phyloP scores from a whole-genome alignment of 2,113 vertebrate genomes.

The Asarcornis scutulata region DNA sequence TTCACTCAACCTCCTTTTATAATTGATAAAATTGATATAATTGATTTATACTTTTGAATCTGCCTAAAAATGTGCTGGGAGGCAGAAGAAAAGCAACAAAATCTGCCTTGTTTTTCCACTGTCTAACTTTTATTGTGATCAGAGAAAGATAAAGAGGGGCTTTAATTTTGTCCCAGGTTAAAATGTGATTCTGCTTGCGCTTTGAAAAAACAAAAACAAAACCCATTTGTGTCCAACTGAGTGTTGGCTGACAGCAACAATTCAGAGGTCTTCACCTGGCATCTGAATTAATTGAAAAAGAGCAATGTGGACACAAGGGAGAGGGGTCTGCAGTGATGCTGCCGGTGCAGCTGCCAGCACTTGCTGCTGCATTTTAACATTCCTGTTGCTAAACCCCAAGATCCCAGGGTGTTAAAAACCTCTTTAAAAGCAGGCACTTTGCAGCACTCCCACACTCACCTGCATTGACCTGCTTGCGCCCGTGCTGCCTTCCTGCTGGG shows the following conservation, averaged over 20 bases:
- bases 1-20: background rate
- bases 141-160: background rate
- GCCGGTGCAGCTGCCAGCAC: background rate
- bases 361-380: background rate
- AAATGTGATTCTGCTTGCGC: background rate
- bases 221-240: rapidly evolving
- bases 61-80: rapidly evolving
- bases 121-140: background rate
- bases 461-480: background rate
- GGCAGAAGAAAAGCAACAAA: background rate
- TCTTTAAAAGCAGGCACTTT: background rate
- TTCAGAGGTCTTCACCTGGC: background rate
- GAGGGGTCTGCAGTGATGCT: background rate
- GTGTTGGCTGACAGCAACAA: rapidly evolving
- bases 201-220: background rate
- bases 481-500: background rate
- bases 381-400: background rate
- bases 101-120: background rate
- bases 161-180: background rate
- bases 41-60: background rate
- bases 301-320: rapidly evolving
- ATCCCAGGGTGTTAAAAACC: rapidly evolving
- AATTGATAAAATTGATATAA: rapidly evolving
- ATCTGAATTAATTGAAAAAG: rapidly evolving
- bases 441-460: background rate